Evolutionary conservation across 1,140 invertebrate genomes (phyloP).

Genomic region (Globodera rostochiensis): DNA sequence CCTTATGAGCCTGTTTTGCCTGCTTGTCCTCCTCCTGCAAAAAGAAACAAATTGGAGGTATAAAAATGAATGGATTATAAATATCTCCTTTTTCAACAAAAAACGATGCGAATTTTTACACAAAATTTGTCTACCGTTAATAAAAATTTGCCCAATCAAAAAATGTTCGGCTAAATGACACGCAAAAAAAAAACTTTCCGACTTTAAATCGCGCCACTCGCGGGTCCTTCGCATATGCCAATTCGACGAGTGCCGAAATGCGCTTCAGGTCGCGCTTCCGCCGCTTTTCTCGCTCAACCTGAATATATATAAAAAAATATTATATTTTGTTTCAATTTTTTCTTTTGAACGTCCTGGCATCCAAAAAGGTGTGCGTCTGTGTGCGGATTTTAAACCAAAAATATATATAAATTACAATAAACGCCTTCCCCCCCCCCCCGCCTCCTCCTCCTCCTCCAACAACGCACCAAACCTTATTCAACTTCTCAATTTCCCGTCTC

Average conservation of each 20-base stretch:
- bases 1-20: conserved; percentile 74
- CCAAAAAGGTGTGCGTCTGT: too few species aligned
- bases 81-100: background rate
- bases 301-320: conserved; percentile 12
- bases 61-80: background rate
- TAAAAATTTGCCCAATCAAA: too few species aligned
- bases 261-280: conserved; percentile 52
- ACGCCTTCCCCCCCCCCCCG: too few species aligned
- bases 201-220: conserved; percentile 86
- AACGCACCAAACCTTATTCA: conserved; percentile 80
- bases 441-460: conserved; percentile 68
- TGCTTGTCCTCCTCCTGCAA: conserved; percentile 67
- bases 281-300: conserved; percentile 51
- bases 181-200: conserved; percentile 73
- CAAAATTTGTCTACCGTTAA: too few species aligned
- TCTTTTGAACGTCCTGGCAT: too few species aligned
- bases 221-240: conserved; percentile 90
- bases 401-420: background rate
- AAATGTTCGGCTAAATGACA: too few species aligned
- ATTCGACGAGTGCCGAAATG: conserved; percentile 70
- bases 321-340: too few species aligned
- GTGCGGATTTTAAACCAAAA: too few species aligned
- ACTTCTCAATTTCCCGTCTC: conserved; percentile 93
- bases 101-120: conserved; percentile 9
- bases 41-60: background rate